These are phyloP conservation scores for Pica pica DNA, from an alignment of 2,113 vertebrate genomes.

Conservation along the genomic window DNA sequence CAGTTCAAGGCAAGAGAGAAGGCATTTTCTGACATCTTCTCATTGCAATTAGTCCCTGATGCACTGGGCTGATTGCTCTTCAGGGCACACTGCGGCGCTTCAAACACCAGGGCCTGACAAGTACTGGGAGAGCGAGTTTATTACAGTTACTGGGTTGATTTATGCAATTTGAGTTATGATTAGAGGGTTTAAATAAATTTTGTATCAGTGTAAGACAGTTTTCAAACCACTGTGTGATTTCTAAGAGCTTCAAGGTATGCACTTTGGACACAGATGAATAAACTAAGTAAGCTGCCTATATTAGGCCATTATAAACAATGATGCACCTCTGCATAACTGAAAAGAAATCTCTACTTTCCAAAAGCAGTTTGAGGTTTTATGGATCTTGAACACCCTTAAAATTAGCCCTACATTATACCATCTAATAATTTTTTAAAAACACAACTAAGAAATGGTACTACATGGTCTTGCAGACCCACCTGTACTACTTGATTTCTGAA, in stretches of 20 bases:
- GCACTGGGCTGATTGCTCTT: conserved; percentile 10
- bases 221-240: not conserved
- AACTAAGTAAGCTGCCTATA: not conserved
- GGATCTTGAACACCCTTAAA: not conserved
- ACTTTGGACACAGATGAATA: not conserved
- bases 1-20: not conserved
- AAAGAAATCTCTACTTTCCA: not conserved
- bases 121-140: not conserved
- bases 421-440: not conserved
- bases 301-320: not conserved
- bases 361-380: not conserved
- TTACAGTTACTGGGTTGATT: conserved; percentile 29
- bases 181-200: conserved; percentile 29
- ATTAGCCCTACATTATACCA: not conserved
- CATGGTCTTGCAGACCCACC: not conserved
- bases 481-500: not conserved
- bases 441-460: not conserved
- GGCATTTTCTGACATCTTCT: not conserved
- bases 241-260: not conserved
- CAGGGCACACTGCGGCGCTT: conserved; percentile 5
- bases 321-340: not conserved
- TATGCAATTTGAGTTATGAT: conserved; percentile 24
- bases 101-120: not conserved
- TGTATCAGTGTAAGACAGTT: not conserved
- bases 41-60: not conserved